Base-by-base conservation (phyloP, 2,888 invertebrate species). In the Diarsia rubi region DNA sequence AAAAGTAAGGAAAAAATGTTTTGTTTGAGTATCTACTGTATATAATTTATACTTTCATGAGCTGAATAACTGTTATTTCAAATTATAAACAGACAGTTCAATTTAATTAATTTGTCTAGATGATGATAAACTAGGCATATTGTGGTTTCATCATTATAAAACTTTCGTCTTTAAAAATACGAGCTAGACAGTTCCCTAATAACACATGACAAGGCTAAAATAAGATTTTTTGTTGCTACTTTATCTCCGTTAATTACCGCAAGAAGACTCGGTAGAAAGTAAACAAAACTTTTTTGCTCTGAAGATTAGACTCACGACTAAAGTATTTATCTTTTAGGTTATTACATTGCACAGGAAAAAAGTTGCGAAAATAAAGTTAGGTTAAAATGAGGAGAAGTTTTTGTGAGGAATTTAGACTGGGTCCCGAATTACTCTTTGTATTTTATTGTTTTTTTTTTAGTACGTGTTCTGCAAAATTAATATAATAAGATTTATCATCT, bases 241-340 rank as follows among this genome's bases (percentile, higher is more conserved):
- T 45, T 42, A 52, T 62, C 52, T 44, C 2, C 14, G 24, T 54
- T 77, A 77, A 71, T 81, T 81, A 79, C 65, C 19, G 14, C 4
- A 16, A 60, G 42, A 57, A 69, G 24, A 45, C 54, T 64, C 24
- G 27, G 12, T 1, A 64, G 19, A 54, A 3, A 73, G 45, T 69
- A 66, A 66, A 52, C 42, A 82, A 12, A 69, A 62, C 64, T 42
- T 78, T 79, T 80, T 77, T 73, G 57, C 45, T 59, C 37, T 31
- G 52, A 24, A 81, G 62, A 73, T 78, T 64, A 73, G 62, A 45
- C 31, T 66, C 45, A 64, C 42, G 67, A 12, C 49, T 19, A 63
- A 21, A 16, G 27, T 69, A 75, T 80, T 63, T 80, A 64, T 68
- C 52, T 81, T 70, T 70, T 52, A 47, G 52, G 21, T 75, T 54